Evolutionary conservation across 2,888 invertebrate species (phyloP).

Genomic region (Tupiocoris notatus): DNA sequence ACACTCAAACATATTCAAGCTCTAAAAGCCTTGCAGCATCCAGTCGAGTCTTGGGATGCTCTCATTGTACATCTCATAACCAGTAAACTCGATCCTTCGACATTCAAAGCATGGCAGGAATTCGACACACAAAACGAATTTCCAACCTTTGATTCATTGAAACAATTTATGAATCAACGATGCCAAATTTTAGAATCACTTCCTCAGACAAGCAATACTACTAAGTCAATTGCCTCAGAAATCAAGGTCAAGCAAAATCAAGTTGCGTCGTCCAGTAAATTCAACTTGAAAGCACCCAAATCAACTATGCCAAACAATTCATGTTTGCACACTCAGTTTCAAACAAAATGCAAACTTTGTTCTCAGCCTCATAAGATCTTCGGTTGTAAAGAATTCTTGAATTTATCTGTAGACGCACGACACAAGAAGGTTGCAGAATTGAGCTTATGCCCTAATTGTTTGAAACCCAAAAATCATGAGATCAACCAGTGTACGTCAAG

Average conservation of each 20-base stretch:
- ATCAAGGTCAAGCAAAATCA: no score
- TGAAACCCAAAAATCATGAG: no score
- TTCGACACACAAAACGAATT: neutral
- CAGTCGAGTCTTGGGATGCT: constrained; percentile 30
- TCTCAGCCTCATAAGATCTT: no score
- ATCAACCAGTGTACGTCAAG: no score
- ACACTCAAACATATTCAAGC: constrained; percentile 16
- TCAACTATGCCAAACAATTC: no score
- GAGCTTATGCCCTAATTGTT: no score
- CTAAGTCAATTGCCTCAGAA: neutral
- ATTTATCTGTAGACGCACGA: neutral
- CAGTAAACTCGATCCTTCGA: neutral
- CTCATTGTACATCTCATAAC: constrained; percentile 8
- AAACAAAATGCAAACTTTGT: no score
- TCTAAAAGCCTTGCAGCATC: constrained; percentile 19
- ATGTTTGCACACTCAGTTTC: no score
- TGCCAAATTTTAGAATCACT: constrained; percentile 22
- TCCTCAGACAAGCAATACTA: neutral
- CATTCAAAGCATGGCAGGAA: constrained; percentile 9
- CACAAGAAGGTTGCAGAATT: no score
- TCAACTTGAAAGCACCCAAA: no score
- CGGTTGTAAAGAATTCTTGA: constrained; percentile 1
- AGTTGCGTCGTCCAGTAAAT: no score
- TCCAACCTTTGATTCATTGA: constrained; percentile 3
- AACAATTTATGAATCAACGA: neutral